phyloP scores from a whole-genome alignment of 2,113 vertebrate species.

The Pholis gunnellus region DNA sequence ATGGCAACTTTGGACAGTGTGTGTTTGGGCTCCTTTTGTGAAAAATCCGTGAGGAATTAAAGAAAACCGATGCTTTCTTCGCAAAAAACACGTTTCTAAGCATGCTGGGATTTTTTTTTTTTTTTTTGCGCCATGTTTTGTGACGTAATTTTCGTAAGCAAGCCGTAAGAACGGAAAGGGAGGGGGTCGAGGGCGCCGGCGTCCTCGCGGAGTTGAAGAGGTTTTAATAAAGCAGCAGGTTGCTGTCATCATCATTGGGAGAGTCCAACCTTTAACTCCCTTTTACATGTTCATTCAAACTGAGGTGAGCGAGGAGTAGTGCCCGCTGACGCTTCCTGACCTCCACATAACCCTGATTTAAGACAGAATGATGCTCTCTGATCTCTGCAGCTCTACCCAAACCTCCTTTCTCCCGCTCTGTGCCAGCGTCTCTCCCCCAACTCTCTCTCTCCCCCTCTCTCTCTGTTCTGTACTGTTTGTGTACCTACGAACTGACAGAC shows the following conservation, averaged over 20 bases:
- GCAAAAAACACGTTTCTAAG: no score
- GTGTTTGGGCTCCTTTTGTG: no score
- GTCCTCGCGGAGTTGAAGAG: no score
- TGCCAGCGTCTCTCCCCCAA: constrained; percentile 18
- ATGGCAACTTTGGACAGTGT: no score
- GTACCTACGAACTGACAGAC: constrained; percentile 75
- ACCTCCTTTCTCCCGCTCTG: constrained; percentile 25
- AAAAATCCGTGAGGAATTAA: no score
- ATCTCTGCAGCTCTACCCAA: constrained; percentile 58
- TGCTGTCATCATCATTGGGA: constrained; percentile 26
- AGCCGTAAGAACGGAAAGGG: no score
- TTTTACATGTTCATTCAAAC: constrained; percentile 21
- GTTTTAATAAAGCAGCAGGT: constrained; percentile 41
- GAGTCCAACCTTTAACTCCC: constrained; percentile 32
- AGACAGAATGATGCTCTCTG: constrained; percentile 67
- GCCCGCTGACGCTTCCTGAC: constrained; percentile 53
- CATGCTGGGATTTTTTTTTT: no score
- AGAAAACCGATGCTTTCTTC: no score
- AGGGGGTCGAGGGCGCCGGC: no score
- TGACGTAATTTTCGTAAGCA: no score
- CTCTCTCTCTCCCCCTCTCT: constrained; percentile 33
- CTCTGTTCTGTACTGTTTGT: constrained; percentile 70
- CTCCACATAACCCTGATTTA: constrained; percentile 70
- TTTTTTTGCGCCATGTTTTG: no score
- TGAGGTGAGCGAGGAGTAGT: constrained; percentile 32